Conservation (phyloP, 1,140 invertebrate genomes). For the Holotrichia oblita region DNA sequence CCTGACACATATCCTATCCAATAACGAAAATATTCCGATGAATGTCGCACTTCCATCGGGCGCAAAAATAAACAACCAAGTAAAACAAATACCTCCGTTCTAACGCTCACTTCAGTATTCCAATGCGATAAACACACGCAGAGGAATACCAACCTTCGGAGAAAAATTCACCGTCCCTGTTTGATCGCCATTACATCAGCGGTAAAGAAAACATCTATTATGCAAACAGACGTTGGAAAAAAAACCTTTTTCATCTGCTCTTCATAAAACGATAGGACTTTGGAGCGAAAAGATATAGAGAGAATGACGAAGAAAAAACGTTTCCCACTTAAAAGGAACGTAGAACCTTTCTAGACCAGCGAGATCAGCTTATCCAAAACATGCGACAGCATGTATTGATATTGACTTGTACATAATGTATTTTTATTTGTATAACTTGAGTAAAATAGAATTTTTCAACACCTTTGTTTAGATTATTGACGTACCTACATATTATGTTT, state of each 20-base stretch:
- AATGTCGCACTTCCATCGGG: slow-evolving; percentile 3
- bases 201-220: slow-evolving; percentile 32
- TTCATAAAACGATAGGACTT: slow-evolving; percentile 25
- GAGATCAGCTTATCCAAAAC: slow-evolving; percentile 14
- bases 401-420: neutral
- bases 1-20: slow-evolving; percentile 14
- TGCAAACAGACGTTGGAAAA: slow-evolving; percentile 25
- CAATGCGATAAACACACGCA: neutral
- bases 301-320: neutral
- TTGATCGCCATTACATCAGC: slow-evolving; percentile 22
- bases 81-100: slow-evolving; percentile 23
- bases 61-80: slow-evolving; percentile 27
- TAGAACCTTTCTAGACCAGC: neutral
- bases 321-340: slow-evolving; percentile 20
- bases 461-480: no score
- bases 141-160: neutral
- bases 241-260: slow-evolving; percentile 17
- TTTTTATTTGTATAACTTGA: neutral
- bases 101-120: neutral
- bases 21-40: slow-evolving; percentile 25
- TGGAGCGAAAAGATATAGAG: neutral
- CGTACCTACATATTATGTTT: no score
- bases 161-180: neutral
- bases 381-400: neutral
- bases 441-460: no score